Evolutionary conservation across 2,113 vertebrate genomes (phyloP), one percentile per base, ranked within the genome.

Genomic region (Gallinago undulata): DNA sequence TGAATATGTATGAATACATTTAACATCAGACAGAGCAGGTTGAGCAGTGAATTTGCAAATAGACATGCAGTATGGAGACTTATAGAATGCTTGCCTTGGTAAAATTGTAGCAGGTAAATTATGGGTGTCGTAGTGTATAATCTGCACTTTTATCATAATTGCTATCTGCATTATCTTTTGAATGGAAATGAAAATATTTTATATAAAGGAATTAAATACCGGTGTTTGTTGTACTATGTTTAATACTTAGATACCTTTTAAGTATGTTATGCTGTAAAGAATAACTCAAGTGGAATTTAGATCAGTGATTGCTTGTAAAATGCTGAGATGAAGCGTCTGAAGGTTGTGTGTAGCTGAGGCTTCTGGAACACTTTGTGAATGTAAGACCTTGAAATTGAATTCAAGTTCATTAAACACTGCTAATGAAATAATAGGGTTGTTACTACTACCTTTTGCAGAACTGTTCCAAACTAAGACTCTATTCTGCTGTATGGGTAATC

Each of bases 131-230:
- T 69, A 39, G 59, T 66, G 56, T 84, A 19, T 89, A 77, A 95
- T 95, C 87, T 94, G 63, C 57, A 16, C 70, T 91, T 77, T 82
- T 92, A 94, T 72, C 80, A n/a, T 93, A 93, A 95, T 89, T 90
- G 68, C 81, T 92, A 63, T 86, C 72, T 91, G 75, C 63, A 57
- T 90, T 79, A 86, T 89, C 79, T 92, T 96, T 79, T 75, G 85
- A 92, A 78, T 57, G 53, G 84, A 6, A 15, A 69, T 57, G 73
- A 66, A 91, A 93, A 91, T 92, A 93, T 92, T 88, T 91, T 94
- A 55, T 92, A 28, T 43, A 91, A 60, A 53, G 33, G 35, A 84
- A 93, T 93, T 88, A 91, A 90, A 74, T 69, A 66, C 17, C 17
- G 13, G 63, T 74, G 73, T 89, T 96, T 90, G 72, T 87, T 93